Evolutionary conservation across 2,888 invertebrate genomes (phyloP).

Genomic region (Drosophila parthenogenetica): DNA sequence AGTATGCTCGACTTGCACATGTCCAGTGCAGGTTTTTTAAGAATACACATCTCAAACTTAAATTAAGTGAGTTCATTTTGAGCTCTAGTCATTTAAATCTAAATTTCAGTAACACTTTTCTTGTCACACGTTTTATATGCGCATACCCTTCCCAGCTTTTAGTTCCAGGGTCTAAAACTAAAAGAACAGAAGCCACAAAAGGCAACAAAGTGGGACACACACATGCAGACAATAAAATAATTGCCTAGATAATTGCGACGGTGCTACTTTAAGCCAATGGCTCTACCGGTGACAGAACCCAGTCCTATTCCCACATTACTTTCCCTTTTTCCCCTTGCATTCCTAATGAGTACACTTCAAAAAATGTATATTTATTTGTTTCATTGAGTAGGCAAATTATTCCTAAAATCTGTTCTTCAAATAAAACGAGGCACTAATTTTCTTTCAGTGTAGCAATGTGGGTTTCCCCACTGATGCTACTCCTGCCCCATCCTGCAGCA

Average conservation of each 20-base stretch:
- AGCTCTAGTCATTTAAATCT: too few relatives aligned
- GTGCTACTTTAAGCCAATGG: slow-evolving; percentile 18
- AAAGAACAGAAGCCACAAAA: slow-evolving; percentile 30
- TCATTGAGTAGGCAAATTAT: too few relatives aligned
- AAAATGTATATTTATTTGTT: too few relatives aligned
- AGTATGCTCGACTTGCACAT: slow-evolving; percentile 1
- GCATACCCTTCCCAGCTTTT: background rate
- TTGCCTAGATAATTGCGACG: slow-evolving; percentile 55
- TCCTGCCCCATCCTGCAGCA: background rate
- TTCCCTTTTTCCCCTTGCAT: background rate
- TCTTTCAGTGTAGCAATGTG: too few relatives aligned
- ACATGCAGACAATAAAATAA: slow-evolving; percentile 24
- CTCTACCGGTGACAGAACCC: background rate
- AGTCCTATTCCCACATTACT: background rate
- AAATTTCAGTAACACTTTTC: too few relatives aligned
- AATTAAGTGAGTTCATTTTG: too few relatives aligned
- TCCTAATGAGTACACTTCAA: slow-evolving; percentile 6
- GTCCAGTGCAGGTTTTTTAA: background rate
- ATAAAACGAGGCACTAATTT: too few relatives aligned
- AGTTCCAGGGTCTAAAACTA: slow-evolving; percentile 1
- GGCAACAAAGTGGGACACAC: slow-evolving; percentile 51
- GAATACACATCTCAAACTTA: too few relatives aligned
- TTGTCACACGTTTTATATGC: background rate
- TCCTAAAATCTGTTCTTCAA: too few relatives aligned
- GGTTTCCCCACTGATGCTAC: too few relatives aligned